phyloP scores from a whole-genome alignment of 1,140 invertebrate species.

The Patella vulgata region DNA sequence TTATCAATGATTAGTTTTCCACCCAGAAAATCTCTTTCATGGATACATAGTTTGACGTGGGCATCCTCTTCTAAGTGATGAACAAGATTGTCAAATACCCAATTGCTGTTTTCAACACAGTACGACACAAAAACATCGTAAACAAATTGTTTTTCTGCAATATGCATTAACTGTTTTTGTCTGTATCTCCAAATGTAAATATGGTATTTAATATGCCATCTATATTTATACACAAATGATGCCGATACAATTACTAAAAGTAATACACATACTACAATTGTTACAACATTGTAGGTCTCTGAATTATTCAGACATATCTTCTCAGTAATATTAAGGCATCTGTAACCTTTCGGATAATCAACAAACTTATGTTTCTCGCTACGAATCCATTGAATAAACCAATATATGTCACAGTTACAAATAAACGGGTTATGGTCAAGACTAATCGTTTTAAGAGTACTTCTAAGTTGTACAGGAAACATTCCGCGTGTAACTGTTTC shows the following conservation, averaged over 20 bases:
- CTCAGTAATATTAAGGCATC: not conserved
- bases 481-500: not conserved
- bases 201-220: slow-evolving; percentile 6
- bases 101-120: slow-evolving; percentile 18
- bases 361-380: not conserved
- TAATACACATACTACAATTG: not conserved
- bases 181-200: slow-evolving; percentile 5
- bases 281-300: too few relatives aligned
- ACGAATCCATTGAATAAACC: slow-evolving; percentile 6
- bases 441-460: not conserved
- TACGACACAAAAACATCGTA: slow-evolving; percentile 37
- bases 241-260: not conserved
- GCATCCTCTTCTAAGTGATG: slow-evolving; percentile 20
- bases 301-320: not conserved
- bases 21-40: slow-evolving; percentile 48
- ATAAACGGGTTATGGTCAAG: not conserved
- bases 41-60: slow-evolving; percentile 39
- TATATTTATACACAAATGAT: slow-evolving; percentile 4
- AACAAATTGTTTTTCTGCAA: slow-evolving; percentile 1
- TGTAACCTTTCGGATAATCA: too few relatives aligned
- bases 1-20: slow-evolving; percentile 44
- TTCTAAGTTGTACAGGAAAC: slow-evolving; percentile 1
- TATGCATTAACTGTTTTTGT: not conserved
- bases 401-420: not conserved
- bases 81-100: slow-evolving; percentile 23